Conservation (phyloP, 2,113 vertebrate species). For the Cochlearius cochlearius region DNA sequence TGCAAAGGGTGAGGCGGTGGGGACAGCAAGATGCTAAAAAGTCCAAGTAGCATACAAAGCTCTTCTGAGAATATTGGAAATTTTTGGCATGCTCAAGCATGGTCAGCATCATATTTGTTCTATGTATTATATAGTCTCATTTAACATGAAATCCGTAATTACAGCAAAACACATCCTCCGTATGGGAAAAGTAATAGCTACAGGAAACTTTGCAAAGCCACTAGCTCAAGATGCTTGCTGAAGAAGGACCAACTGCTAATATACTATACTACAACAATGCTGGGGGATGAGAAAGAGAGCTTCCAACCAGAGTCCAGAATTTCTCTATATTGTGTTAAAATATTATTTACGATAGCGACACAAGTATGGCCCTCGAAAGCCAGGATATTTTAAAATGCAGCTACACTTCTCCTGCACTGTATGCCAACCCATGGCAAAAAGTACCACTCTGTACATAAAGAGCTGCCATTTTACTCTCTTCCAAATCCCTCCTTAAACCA, state of each 20-base stretch:
- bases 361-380: neutral
- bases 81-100: neutral
- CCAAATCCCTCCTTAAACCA: neutral
- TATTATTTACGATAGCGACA: neutral
- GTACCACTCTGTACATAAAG: neutral
- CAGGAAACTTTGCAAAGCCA: neutral
- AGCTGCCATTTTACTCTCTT: neutral
- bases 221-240: neutral
- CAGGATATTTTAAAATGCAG: neutral
- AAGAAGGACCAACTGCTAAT: neutral
- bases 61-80: neutral
- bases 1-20: neutral
- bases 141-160: neutral
- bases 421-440: neutral
- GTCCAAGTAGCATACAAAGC: neutral
- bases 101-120: neutral
- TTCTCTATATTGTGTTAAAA: neutral
- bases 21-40: neutral
- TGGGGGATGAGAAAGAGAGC: neutral
- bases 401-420: neutral
- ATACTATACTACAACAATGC: neutral
- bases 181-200: neutral
- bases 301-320: neutral
- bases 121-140: fast-evolving
- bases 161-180: neutral